Percentiles rank a stretch among this genome's conserved stretches.
These are phyloP conservation scores for Halcyon smyrnensis DNA, from an alignment of 2,797 vertebrate species.

Conservation along the genomic window DNA sequence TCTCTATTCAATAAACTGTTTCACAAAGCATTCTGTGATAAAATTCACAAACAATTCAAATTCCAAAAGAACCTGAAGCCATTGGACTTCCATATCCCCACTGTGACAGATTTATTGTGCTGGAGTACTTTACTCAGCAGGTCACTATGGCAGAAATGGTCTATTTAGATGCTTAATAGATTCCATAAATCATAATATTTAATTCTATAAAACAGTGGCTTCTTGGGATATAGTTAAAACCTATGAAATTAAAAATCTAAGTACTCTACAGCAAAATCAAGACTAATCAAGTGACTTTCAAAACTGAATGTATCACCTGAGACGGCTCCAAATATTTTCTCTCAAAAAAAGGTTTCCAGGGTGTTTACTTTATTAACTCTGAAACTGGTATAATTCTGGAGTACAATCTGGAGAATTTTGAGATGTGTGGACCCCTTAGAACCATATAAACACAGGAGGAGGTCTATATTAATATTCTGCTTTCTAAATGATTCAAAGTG, in stretches of 20 bases:
- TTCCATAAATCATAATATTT: constrained; percentile 37
- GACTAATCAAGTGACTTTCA: neutral
- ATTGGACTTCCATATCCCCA: neutral
- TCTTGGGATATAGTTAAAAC: neutral
- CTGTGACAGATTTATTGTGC: neutral
- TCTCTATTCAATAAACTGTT: neutral
- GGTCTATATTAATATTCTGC: neutral
- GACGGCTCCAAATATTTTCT: neutral
- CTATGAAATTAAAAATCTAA: neutral
- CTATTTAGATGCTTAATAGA: constrained; percentile 42
- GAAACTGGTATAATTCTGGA: neutral
- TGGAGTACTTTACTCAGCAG: neutral
- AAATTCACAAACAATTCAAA: neutral
- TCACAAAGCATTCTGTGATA: neutral
- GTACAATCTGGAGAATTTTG: neutral
- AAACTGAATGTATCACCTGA: neutral
- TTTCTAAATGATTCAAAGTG: neutral
- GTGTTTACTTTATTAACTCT: neutral
- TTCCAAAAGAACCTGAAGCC: neutral
- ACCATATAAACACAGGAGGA: neutral
- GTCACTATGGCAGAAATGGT: neutral
- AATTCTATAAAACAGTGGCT: constrained; percentile 21
- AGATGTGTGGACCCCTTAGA: neutral
- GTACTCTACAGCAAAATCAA: neutral
- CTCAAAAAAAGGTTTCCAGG: neutral